Percentiles rank a stretch among this genome's conserved stretches.
Conservation (phyloP, 2,797 vertebrate genomes). For the Meda fulgida region DNA sequence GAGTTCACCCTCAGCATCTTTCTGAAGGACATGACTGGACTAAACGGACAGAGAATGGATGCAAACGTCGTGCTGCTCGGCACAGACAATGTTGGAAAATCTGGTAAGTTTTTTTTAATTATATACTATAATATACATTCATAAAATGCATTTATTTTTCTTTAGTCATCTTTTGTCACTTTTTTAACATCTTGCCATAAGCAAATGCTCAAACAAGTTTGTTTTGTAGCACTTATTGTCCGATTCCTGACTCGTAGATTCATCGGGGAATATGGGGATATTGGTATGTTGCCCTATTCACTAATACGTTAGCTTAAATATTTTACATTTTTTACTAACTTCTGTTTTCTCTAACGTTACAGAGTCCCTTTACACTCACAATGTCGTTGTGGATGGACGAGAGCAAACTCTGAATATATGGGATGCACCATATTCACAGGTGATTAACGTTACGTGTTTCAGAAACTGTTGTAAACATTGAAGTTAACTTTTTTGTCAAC, state of each 20-base stretch:
- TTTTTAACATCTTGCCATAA: background rate
- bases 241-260: slow-evolving; percentile 89
- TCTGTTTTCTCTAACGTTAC: slow-evolving; percentile 6
- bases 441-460: slow-evolving; percentile 65
- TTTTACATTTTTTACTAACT: background rate
- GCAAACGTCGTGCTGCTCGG: slow-evolving; percentile 85
- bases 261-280: slow-evolving; percentile 90
- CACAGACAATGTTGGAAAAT: slow-evolving; percentile 85
- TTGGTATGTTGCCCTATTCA: slow-evolving; percentile 75
- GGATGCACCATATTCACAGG: slow-evolving; percentile 85
- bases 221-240: slow-evolving; percentile 83
- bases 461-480: background rate
- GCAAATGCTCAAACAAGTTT: background rate
- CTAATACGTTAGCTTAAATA: slow-evolving; percentile 7
- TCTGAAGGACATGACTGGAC: slow-evolving; percentile 43
- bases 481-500: background rate
- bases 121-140: background rate
- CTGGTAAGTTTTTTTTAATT: slow-evolving; percentile 71
- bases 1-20: slow-evolving; percentile 6
- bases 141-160: background rate
- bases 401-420: slow-evolving; percentile 86
- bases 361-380: slow-evolving; percentile 90
- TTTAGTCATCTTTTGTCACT: background rate
- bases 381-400: slow-evolving; percentile 79
- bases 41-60: slow-evolving; percentile 71